phyloP scores from a whole-genome alignment of 2,113 vertebrate species.

The Microcebus ravelobensis region DNA sequence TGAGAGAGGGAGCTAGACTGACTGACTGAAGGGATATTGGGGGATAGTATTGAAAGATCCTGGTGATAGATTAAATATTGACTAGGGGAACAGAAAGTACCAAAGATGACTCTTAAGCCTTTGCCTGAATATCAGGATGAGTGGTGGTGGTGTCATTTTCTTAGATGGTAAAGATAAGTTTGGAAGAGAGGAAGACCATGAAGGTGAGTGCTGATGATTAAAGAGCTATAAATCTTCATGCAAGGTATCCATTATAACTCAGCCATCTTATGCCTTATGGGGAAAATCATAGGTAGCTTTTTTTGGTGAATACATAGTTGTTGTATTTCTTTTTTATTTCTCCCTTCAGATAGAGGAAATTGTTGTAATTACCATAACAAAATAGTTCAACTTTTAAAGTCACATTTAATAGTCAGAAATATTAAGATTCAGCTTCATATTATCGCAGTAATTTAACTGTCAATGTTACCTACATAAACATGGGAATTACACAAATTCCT shows the following conservation, averaged over 20 bases:
- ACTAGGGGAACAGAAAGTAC: background rate
- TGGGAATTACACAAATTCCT: background rate
- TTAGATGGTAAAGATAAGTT: background rate
- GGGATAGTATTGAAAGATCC: background rate
- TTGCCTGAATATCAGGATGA: background rate
- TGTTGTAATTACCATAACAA: slow-evolving; percentile 26
- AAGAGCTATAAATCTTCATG: background rate
- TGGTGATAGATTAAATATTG: background rate
- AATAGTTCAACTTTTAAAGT: slow-evolving; percentile 47
- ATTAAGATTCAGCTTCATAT: slow-evolving; percentile 18
- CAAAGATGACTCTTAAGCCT: background rate
- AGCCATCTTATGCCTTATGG: background rate
- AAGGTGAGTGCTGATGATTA: background rate
- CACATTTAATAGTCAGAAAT: slow-evolving; percentile 40
- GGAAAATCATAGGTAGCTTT: background rate
- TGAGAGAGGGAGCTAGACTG: background rate
- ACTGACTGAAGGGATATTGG: background rate
- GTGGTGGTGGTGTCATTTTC: background rate
- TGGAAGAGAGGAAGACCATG: background rate
- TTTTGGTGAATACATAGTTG: background rate
- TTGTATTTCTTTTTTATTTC: background rate
- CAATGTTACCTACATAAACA: background rate
- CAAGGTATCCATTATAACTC: background rate
- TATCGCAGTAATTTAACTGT: slow-evolving; percentile 27
- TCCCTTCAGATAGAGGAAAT: slow-evolving; percentile 4